These are phyloP conservation scores for Siniperca scherzeri DNA, from an alignment of 2,797 vertebrate genomes.

Conservation along the genomic window DNA sequence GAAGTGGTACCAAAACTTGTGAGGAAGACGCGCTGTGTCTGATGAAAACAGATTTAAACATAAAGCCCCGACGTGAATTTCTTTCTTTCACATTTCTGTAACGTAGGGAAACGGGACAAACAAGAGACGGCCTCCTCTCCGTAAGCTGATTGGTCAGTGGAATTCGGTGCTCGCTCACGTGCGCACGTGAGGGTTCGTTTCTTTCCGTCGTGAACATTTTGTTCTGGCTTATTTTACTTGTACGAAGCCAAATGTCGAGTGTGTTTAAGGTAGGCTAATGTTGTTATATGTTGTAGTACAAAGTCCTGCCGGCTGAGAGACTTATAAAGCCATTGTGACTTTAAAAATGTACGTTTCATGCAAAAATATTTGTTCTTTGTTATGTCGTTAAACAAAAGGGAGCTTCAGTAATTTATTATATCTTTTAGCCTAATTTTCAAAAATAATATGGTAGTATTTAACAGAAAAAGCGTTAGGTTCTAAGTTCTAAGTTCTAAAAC, in stretches of 20 bases:
- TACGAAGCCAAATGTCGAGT: slow-evolving; percentile 30
- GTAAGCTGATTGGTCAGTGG: slow-evolving; percentile 71
- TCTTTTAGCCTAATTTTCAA: not conserved
- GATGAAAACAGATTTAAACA: not conserved
- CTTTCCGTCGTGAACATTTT: slow-evolving; percentile 76
- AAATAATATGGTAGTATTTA: not conserved
- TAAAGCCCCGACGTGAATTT: fast-evolving
- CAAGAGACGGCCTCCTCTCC: slow-evolving; percentile 6
- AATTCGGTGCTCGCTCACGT: slow-evolving; percentile 68
- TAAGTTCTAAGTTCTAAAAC: not conserved
- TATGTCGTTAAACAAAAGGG: not conserved
- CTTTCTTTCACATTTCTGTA: fast-evolving
- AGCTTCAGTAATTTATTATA: too few species aligned
- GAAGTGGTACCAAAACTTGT: slow-evolving; percentile 44
- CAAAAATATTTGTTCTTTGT: not conserved
- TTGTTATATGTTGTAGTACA: not conserved
- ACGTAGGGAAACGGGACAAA: not conserved
- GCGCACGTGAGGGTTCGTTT: slow-evolving; percentile 66
- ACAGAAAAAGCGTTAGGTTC: not conserved
- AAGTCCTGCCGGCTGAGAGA: not conserved
- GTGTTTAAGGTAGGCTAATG: not conserved
- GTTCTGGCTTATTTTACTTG: slow-evolving; percentile 52
- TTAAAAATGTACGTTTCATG: not conserved
- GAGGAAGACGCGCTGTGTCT: not conserved
- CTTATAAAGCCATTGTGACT: not conserved